phyloP scores from a whole-genome alignment of 2,888 invertebrate genomes.

The Petrolisthes manimaculis region DNA sequence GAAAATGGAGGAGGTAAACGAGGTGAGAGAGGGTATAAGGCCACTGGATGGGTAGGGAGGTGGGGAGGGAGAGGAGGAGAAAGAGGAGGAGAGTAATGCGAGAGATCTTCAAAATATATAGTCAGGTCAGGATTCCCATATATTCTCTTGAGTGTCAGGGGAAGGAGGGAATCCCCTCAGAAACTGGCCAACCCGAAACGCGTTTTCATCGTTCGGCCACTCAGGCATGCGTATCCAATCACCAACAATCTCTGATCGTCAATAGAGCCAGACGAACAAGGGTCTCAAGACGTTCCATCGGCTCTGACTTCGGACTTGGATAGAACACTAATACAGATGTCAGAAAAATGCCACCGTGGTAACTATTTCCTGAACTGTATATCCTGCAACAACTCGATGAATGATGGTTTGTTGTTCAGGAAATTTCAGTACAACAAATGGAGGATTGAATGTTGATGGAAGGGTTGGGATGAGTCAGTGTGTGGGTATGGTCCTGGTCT shows the following conservation, averaged over 20 bases:
- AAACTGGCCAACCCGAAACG: not conserved
- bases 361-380: too few species aligned
- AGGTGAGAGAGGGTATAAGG: not conserved
- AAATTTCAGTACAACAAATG: too few species aligned
- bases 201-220: slow-evolving; percentile 11
- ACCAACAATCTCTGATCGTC: slow-evolving; percentile 39
- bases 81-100: not conserved
- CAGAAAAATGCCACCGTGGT: too few species aligned
- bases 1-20: not conserved
- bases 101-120: not conserved
- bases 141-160: too few species aligned
- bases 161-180: not conserved
- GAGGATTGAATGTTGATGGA: not conserved
- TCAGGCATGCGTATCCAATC: slow-evolving; percentile 47
- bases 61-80: not conserved
- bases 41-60: not conserved
- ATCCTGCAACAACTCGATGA: too few species aligned
- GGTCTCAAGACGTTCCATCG: not conserved
- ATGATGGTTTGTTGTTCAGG: too few species aligned
- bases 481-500: not conserved
- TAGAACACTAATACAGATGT: too few species aligned
- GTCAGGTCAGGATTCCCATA: not conserved
- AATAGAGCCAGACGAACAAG: slow-evolving; percentile 30
- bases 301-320: not conserved
- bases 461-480: not conserved